These are phyloP conservation scores for Malacoraja senta DNA, from an alignment of 2,797 vertebrate species.

Conservation along the genomic window DNA sequence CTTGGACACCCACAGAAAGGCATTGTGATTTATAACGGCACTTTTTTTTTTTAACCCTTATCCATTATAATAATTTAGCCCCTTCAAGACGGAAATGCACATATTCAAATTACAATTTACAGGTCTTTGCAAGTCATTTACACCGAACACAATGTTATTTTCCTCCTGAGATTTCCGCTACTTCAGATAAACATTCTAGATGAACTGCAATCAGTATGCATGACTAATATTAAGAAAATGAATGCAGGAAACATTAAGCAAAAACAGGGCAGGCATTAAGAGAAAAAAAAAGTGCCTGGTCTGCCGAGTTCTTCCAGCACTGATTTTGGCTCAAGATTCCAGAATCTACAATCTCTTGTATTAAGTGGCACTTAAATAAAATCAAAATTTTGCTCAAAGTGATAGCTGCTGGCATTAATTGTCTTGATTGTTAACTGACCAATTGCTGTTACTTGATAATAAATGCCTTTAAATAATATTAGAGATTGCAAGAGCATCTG, in stretches of 20 bases:
- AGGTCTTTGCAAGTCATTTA: not conserved
- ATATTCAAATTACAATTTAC: not conserved
- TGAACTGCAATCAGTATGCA: not conserved
- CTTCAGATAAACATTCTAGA: not conserved
- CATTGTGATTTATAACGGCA: not conserved
- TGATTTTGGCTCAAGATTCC: no score
- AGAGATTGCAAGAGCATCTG: not conserved
- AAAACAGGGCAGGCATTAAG: not conserved
- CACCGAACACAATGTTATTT: not conserved
- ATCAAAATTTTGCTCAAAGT: not conserved
- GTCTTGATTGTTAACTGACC: not conserved
- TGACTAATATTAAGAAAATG: not conserved
- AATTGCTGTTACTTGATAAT: not conserved
- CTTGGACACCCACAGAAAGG: not conserved
- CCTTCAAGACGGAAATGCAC: not conserved
- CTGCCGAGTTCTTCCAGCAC: no score
- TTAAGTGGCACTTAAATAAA: slow-evolving; percentile 18
- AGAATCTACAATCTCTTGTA: not conserved
- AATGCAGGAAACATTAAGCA: not conserved
- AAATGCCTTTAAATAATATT: not conserved
- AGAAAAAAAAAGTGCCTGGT: not conserved
- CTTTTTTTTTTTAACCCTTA: not conserved
- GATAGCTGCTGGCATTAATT: not conserved
- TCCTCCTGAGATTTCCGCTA: not conserved
- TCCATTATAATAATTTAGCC: not conserved